Percentiles rank a stretch among this genome's conserved stretches.
phyloP scores from a whole-genome alignment of 2,888 invertebrate genomes.

The Trichopria drosophilae region DNA sequence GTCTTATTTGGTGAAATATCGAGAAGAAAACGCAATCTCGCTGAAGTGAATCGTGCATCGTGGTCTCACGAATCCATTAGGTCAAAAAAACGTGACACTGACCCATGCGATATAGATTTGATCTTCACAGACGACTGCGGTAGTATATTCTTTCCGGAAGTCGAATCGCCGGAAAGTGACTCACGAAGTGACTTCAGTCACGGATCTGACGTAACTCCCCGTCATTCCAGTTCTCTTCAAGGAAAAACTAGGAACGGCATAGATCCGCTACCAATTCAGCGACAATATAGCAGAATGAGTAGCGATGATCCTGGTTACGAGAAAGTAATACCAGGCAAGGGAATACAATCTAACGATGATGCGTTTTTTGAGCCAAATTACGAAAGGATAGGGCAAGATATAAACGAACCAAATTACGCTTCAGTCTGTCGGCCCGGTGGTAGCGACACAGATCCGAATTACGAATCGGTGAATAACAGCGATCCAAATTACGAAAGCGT shows the following conservation, averaged over 20 bases:
- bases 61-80: constrained; percentile 54
- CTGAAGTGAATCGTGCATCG: constrained; percentile 49
- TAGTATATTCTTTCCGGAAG: too few species aligned
- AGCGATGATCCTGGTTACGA: constrained; percentile 61
- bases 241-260: constrained; percentile 64
- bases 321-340: constrained; percentile 56
- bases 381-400: constrained; percentile 69
- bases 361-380: constrained; percentile 73
- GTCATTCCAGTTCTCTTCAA: constrained; percentile 29
- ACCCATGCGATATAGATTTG: constrained; percentile 13
- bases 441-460: constrained; percentile 75
- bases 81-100: constrained; percentile 47
- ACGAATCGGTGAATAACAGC: constrained; percentile 69
- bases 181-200: constrained; percentile 12
- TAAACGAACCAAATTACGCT: constrained; percentile 64
- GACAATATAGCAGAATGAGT: constrained; percentile 50
- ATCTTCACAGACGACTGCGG: constrained; percentile 64
- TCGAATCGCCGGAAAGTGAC: constrained; percentile 55
- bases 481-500: constrained; percentile 85
- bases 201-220: constrained; percentile 16
- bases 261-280: constrained; percentile 38
- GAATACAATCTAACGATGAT: constrained; percentile 58
- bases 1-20: constrained; percentile 29
- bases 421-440: constrained; percentile 60
- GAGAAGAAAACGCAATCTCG: constrained; percentile 47